Evolutionary conservation across 2,113 vertebrate genomes (phyloP), one percentile per base, ranked within the genome.

Genomic region (Nyctereutes procyonoides): DNA sequence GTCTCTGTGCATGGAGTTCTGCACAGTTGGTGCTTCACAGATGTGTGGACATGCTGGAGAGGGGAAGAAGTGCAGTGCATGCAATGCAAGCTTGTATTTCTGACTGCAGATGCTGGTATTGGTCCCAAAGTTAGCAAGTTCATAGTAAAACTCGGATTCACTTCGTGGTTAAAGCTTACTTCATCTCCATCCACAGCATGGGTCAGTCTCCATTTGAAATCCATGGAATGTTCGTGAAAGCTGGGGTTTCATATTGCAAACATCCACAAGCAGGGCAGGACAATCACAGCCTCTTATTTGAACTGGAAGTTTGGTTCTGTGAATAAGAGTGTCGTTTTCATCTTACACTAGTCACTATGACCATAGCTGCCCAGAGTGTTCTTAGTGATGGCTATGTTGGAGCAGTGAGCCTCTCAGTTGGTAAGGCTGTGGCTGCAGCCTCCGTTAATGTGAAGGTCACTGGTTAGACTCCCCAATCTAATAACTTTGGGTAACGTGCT

Each of bases 401-500:
- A 80, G 24, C 69, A 11, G 5, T 15, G 77, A 0, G 0, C 86
- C 60, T 90, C 67, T 74, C 14, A 6, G 6, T 8, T 28, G 30
- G 56, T 48, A 85, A 43, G 55, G 10, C 38, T 81, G 82, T 86
- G 84, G 20, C 79, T 16, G 0, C 38, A 96, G 53, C 24, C 22
- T 81, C 28, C 8, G 14, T 58, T 88, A 71, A 20, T 2, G 16
- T 76, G 80, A 97, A 98, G 97, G 96, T 97, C 93, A 88, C n/a
- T 51, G 51, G 87, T 63, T 89, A 35, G 92, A 93, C 20, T 60
- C 24, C 63, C 93, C 73, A 87, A 69, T 95, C 80, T 94, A 82
- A 91, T 96, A 95, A 97, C 8, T 2, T 96, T 92, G 97, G 74
- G 60, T 98, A 98, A 88, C 93, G 67, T 97, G 73, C 67, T 97